phyloP scores from a whole-genome alignment of 2,888 invertebrate species.

The Lasioglossum calceatum region DNA sequence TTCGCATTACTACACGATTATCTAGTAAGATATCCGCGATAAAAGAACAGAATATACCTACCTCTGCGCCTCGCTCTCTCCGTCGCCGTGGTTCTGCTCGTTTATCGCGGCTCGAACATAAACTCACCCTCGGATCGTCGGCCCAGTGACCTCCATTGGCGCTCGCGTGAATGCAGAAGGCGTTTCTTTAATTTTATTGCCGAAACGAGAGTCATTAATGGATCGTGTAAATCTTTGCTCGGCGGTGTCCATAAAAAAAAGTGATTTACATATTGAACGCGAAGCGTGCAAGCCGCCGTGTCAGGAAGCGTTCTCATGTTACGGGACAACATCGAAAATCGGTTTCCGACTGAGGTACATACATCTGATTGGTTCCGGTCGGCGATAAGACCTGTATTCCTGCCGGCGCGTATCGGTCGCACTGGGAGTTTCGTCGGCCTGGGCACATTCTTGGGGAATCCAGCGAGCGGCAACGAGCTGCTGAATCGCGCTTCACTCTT shows the following conservation, averaged over 20 bases:
- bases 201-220: background rate
- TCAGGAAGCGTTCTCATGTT: background rate
- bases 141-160: background rate
- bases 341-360: background rate
- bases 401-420: background rate
- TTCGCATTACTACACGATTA: background rate
- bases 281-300: background rate
- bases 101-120: background rate
- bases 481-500: constrained; percentile 56
- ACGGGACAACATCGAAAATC: background rate
- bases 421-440: background rate
- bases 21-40: background rate
- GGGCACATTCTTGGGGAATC: constrained; percentile 17
- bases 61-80: background rate
- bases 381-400: background rate
- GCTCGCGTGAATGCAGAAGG: background rate
- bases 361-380: background rate
- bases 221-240: constrained; percentile 1
- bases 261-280: background rate
- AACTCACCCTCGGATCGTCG: background rate
- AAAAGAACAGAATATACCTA: background rate
- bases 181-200: constrained; percentile 13
- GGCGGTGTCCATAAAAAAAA: background rate
- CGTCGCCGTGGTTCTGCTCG: background rate
- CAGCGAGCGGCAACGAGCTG: constrained; percentile 56